Conservation (phyloP, 2,797 vertebrate genomes). For the Poecilia velifera region DNA sequence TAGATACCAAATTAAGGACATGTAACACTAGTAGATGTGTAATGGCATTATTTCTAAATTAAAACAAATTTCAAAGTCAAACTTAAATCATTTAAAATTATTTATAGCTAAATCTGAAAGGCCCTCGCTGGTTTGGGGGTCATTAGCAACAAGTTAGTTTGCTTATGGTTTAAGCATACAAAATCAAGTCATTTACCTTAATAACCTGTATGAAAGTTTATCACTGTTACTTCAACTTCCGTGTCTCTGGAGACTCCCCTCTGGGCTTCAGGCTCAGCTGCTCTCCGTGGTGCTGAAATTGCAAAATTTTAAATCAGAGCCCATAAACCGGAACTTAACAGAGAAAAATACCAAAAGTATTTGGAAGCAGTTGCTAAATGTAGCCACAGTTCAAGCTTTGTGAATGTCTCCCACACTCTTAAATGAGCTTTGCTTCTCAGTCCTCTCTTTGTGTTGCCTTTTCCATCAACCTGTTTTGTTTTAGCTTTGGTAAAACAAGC, state of each 20-base stretch:
- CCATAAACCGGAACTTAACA: neutral
- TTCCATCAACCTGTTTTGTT: neutral
- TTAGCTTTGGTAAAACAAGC: neutral
- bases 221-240: neutral
- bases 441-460: neutral
- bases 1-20: neutral
- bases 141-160: neutral
- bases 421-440: neutral
- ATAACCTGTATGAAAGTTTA: neutral
- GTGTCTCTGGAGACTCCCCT: neutral
- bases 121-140: neutral
- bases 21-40: neutral
- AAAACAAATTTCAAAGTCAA: neutral
- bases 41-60: neutral
- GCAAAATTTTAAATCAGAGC: neutral
- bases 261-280: constrained; percentile 20
- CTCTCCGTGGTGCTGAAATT: constrained; percentile 82
- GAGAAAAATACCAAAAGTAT: neutral
- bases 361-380: neutral
- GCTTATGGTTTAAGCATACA: neutral
- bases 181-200: neutral
- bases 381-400: neutral
- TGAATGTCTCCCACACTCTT: neutral
- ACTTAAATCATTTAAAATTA: neutral
- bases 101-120: neutral